These are phyloP conservation scores for Oxygymnocypris stewartii DNA, from an alignment of 2,113 vertebrate species.

Conservation along the genomic window DNA sequence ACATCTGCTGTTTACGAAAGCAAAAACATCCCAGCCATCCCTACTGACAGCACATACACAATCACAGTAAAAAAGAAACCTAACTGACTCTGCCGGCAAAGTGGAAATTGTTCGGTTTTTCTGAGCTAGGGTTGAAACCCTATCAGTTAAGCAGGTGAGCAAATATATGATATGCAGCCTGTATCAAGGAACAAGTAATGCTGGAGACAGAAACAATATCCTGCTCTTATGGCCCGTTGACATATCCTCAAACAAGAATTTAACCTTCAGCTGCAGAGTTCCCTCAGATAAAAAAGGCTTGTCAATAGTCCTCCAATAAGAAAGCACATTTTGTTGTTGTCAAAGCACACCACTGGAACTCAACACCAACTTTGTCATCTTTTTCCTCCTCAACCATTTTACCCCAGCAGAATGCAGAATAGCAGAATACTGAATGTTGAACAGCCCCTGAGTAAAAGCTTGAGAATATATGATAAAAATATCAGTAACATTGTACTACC, in stretches of 20 bases:
- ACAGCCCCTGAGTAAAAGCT: neutral
- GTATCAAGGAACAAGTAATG: neutral
- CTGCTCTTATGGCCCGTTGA: constrained; percentile 13
- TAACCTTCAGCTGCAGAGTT: constrained; percentile 31
- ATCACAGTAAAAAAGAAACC: neutral
- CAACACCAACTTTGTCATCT: neutral
- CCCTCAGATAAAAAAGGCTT: constrained; percentile 26
- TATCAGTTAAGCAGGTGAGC: constrained; percentile 7
- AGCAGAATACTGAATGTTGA: neutral
- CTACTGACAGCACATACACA: constrained; percentile 19
- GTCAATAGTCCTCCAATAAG: neutral
- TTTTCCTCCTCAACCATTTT: neutral
- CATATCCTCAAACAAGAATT: constrained; percentile 23
- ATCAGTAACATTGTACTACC: neutral
- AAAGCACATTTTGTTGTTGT: constrained; percentile 9
- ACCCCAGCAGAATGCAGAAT: neutral
- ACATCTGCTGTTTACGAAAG: constrained; percentile 55
- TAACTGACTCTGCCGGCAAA: neutral
- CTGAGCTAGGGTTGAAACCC: neutral
- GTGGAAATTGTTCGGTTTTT: constrained; percentile 6
- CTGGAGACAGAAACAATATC: constrained; percentile 37
- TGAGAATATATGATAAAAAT: neutral
- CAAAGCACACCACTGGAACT: neutral
- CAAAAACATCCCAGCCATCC: neutral
- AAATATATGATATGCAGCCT: neutral